phyloP scores from a whole-genome alignment of 2,888 invertebrate species.

The Brachynemurus nebulosus region DNA sequence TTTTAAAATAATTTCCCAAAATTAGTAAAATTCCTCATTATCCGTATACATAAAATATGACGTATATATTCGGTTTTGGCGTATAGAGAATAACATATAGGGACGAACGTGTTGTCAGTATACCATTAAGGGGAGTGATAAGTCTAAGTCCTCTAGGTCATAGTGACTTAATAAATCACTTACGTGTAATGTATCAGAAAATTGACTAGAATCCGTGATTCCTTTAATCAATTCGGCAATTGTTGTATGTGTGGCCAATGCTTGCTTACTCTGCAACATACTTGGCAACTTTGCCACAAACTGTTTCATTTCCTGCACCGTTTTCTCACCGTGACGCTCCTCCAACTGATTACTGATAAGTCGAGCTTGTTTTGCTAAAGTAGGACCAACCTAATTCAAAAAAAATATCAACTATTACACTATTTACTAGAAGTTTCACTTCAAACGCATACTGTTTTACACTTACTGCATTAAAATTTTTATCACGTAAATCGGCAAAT shows the following conservation, averaged over 20 bases:
- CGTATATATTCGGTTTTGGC: too few relatives aligned
- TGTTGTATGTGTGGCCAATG: conserved; percentile 76
- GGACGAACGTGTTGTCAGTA: too few relatives aligned
- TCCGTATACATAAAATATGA: too few relatives aligned
- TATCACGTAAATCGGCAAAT: conserved; percentile 80
- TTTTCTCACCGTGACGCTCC: conserved; percentile 71
- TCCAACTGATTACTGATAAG: conserved; percentile 73
- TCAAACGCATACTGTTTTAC: too few relatives aligned
- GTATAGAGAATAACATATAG: too few relatives aligned
- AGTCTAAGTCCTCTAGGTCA: too few relatives aligned
- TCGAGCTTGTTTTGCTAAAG: conserved; percentile 75
- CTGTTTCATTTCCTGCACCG: conserved; percentile 89
- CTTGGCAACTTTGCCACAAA: conserved; percentile 83
- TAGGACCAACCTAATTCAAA: conserved; percentile 63
- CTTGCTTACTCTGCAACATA: conserved; percentile 73
- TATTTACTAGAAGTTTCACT: too few relatives aligned
- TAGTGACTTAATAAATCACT: background rate
- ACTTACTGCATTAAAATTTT: conserved; percentile 84
- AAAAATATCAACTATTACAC: too few relatives aligned
- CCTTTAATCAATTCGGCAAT: conserved; percentile 91
- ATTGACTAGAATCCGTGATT: conserved; percentile 36
- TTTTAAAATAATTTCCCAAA: too few relatives aligned
- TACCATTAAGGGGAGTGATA: too few relatives aligned
- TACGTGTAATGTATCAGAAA: conserved; percentile 8
- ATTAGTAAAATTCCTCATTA: too few relatives aligned